A percentile compares a stretch with the other conserved stretches of the same genome.
phyloP scores from a whole-genome alignment of 2,888 invertebrate genomes.

The Boloria euphrosyne region DNA sequence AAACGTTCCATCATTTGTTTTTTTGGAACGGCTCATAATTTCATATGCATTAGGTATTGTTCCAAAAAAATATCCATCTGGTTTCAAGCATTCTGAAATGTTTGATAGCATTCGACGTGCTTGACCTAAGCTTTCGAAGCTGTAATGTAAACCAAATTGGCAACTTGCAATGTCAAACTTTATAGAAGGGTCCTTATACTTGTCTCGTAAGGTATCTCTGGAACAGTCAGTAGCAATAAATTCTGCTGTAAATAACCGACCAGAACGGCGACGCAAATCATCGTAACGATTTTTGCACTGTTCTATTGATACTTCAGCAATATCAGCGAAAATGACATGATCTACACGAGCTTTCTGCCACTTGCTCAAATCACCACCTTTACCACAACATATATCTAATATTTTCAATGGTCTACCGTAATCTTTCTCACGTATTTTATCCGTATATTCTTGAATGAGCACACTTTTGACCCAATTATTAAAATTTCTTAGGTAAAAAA shows the following conservation, averaged over 20 bases:
- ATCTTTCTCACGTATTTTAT: constrained; percentile 85
- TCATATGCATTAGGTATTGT: constrained; percentile 97
- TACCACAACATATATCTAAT: constrained; percentile 98
- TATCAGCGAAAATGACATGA: constrained; percentile 94
- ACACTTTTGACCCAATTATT: constrained; percentile 99
- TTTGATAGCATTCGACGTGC: constrained; percentile 96
- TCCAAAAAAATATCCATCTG: constrained; percentile 97
- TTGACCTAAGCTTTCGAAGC: constrained; percentile 93
- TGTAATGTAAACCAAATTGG: constrained; percentile 99
- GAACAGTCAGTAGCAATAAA: constrained; percentile 96
- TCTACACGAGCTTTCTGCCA: constrained; percentile 93
- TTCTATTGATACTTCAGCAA: constrained; percentile 95
- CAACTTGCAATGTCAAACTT: constrained; percentile 96
- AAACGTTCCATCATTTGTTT: constrained; percentile 83
- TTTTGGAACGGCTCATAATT: constrained; percentile 89
- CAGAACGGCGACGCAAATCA: constrained; percentile 81
- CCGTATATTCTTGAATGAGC: constrained; percentile 92
- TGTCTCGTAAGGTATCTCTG: constrained; percentile 89
- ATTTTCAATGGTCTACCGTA: constrained; percentile 87
- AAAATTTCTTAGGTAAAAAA: constrained; percentile 96
- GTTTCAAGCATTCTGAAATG: constrained; percentile 92
- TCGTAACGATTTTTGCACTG: constrained; percentile 94
- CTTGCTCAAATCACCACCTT: constrained; percentile 99
- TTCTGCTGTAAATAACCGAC: constrained; percentile 89
- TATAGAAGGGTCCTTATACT: constrained; percentile 89